phyloP scores from a whole-genome alignment of 2,797 vertebrate species.

The Smutsia temminckii region DNA sequence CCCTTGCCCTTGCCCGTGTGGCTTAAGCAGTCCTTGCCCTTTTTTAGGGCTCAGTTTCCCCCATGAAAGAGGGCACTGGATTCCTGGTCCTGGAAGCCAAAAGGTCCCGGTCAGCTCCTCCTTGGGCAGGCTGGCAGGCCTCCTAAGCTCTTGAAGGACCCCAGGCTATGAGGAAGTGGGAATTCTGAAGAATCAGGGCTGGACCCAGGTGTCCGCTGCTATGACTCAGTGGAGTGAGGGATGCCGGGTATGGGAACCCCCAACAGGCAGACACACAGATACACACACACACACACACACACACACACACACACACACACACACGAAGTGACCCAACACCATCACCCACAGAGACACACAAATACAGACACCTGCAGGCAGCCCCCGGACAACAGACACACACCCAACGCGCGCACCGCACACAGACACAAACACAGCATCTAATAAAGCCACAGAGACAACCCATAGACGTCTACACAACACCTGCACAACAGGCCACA shows the following conservation, averaged over 20 bases:
- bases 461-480: not conserved
- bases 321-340: fast-evolving
- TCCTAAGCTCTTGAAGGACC: not conserved
- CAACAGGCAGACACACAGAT: no score
- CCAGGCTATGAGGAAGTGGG: not conserved
- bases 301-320: not conserved
- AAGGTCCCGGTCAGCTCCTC: not conserved
- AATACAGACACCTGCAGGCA: not conserved
- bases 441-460: not conserved
- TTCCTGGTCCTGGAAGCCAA: not conserved
- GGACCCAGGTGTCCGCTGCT: no score
- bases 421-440: not conserved
- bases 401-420: not conserved
- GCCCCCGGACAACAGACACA: not conserved
- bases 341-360: no score
- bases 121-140: not conserved
- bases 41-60: not conserved
- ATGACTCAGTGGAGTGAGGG: not conserved
- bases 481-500: not conserved
- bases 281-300: not conserved
- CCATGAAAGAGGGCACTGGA: not conserved
- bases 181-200: not conserved
- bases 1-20: fast-evolving
- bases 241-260: not conserved
- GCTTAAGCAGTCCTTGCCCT: not conserved